Evolutionary conservation across 2,888 invertebrate genomes (phyloP).

Genomic region (Sabatieria punctata): DNA sequence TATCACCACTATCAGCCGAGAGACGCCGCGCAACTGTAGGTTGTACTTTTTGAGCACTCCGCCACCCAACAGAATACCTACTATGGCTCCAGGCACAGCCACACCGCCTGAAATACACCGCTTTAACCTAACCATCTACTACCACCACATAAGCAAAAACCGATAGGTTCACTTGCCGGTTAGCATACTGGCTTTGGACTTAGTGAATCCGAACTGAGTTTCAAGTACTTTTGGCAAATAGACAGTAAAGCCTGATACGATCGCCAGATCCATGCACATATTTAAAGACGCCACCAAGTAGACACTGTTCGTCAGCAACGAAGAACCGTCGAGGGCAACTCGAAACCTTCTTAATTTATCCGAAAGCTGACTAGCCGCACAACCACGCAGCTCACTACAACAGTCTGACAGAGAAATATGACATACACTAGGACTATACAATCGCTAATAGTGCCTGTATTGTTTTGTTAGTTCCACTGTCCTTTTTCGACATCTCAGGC

Average conservation of each 20-base stretch:
- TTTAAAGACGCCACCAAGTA: conserved; percentile 80
- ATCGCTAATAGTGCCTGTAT: too few relatives aligned
- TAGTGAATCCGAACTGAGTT: conserved; percentile 79
- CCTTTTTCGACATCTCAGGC: too few relatives aligned
- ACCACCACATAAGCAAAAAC: background rate
- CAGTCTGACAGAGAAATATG: too few relatives aligned
- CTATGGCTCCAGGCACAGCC: conserved; percentile 82
- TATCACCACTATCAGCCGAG: conserved; percentile 73
- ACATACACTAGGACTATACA: too few relatives aligned
- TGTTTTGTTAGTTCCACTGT: too few relatives aligned
- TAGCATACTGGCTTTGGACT: conserved; percentile 79
- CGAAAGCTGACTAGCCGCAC: too few relatives aligned
- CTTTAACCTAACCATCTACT: background rate
- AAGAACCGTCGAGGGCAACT: too few relatives aligned
- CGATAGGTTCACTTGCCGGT: conserved; percentile 46
- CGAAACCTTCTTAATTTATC: too few relatives aligned
- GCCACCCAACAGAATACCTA: conserved; percentile 83
- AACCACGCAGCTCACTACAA: too few relatives aligned
- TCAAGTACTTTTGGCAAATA: conserved; percentile 87
- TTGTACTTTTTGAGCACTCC: conserved; percentile 71
- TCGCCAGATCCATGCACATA: conserved; percentile 85
- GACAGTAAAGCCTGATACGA: conserved; percentile 83
- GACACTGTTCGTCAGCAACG: conserved; percentile 71
- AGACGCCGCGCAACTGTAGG: conserved; percentile 51
- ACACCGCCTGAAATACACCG: conserved; percentile 52